These are phyloP conservation scores for Brachyhypopomus gauderio DNA, from an alignment of 2,113 vertebrate species.

Conservation along the genomic window DNA sequence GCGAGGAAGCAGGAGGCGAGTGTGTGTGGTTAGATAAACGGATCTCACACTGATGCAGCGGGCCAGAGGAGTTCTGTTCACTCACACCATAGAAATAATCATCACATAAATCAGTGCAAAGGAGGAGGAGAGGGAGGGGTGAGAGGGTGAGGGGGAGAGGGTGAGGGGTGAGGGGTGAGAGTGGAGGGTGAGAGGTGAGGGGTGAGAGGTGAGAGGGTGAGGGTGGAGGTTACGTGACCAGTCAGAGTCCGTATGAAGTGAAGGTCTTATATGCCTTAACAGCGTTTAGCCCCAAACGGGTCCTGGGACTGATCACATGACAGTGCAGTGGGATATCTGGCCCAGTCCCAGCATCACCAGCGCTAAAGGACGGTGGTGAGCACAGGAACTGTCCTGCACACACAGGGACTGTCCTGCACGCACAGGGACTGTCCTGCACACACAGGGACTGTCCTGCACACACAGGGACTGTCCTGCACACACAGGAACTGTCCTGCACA, in stretches of 20 bases:
- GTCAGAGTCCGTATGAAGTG: too few relatives aligned
- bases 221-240: not conserved
- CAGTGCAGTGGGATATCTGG: not conserved
- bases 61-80: conserved; percentile 33
- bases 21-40: conserved; percentile 51
- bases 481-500: too few relatives aligned
- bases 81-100: conserved; percentile 28
- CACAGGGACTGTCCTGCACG: too few relatives aligned
- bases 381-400: too few relatives aligned
- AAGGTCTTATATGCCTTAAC: not conserved
- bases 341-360: not conserved
- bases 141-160: too few relatives aligned
- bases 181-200: not conserved
- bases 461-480: too few relatives aligned
- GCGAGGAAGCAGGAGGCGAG: conserved; percentile 48
- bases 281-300: conserved; percentile 18
- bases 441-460: too few relatives aligned
- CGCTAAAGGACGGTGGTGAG: too few relatives aligned
- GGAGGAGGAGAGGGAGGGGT: not conserved
- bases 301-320: conserved; percentile 5
- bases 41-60: conserved; percentile 27
- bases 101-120: conserved; percentile 38
- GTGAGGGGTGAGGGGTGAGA: not conserved
- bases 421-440: too few relatives aligned
- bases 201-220: not conserved